Conservation (phyloP, 2,113 vertebrate genomes). For the Seriola rivoliana region DNA sequence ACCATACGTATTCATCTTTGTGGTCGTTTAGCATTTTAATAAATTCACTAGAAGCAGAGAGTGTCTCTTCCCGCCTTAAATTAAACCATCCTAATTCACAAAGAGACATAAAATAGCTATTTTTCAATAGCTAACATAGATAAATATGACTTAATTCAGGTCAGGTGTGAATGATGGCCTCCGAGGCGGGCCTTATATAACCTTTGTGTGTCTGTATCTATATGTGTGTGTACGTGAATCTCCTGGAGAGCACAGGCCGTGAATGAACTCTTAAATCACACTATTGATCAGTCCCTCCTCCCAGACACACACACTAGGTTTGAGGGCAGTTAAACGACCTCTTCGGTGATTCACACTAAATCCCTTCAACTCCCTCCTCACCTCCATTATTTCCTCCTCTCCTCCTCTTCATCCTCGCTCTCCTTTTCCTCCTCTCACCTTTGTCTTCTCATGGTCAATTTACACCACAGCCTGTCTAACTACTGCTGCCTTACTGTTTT, state of each 20-base stretch:
- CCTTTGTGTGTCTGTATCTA: constrained; percentile 45
- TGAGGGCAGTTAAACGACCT: constrained; percentile 73
- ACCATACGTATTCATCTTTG: constrained; percentile 23
- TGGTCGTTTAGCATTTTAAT: constrained; percentile 30
- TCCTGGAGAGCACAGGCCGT: constrained; percentile 56
- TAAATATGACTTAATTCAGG: constrained; percentile 58
- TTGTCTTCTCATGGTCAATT: constrained; percentile 22
- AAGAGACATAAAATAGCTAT: constrained; percentile 41
- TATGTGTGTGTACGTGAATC: constrained; percentile 34
- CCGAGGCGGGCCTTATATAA: constrained; percentile 48
- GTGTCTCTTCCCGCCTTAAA: constrained; percentile 6
- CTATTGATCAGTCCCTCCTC: constrained; percentile 77
- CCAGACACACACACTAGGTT: constrained; percentile 65
- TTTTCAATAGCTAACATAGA: constrained; percentile 48
- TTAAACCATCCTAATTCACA: constrained; percentile 37
- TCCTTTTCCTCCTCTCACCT: constrained; percentile 25
- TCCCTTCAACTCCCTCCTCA: constrained; percentile 48
- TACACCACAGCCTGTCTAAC: constrained; percentile 23
- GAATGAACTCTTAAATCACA: constrained; percentile 81
- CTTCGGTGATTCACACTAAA: constrained; percentile 64
- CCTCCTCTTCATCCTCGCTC: constrained; percentile 21
- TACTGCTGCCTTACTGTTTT: constrained; percentile 8
- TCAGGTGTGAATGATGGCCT: constrained; percentile 55
- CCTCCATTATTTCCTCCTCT: constrained; percentile 34
- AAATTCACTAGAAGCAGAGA: constrained; percentile 14